A percentile compares a stretch with the other conserved stretches of the same genome.
Conservation (phyloP, 2,888 invertebrate species). For the Caenorhabditis sinica region DNA sequence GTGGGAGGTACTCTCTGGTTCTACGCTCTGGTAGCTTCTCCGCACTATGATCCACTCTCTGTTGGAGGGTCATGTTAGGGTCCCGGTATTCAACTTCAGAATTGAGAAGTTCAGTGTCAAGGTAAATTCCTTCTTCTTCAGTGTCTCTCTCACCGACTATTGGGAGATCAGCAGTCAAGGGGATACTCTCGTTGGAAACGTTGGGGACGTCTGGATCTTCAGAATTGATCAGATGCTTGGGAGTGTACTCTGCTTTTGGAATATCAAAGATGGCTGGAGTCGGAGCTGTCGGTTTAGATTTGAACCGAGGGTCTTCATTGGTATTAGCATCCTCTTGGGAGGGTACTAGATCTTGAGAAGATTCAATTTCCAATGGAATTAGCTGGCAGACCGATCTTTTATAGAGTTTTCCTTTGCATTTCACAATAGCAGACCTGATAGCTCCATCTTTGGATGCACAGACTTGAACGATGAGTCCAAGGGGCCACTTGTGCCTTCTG, state of each 20-base stretch:
- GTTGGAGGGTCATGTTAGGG: no score
- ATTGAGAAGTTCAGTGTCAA: no score
- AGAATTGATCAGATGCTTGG: no score
- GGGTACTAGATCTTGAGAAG: not conserved
- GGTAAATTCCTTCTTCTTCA: no score
- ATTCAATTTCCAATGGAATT: slow-evolving; percentile 4
- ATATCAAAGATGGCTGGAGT: not conserved
- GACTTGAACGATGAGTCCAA: not conserved
- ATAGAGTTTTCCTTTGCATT: slow-evolving; percentile 9
- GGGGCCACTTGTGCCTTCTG: not conserved
- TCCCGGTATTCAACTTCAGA: no score
- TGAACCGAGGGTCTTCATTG: not conserved
- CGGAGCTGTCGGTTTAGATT: not conserved
- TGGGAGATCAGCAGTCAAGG: no score
- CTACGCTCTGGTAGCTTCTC: not conserved
- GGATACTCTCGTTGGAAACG: no score
- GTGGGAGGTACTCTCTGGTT: not conserved
- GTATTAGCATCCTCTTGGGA: not conserved
- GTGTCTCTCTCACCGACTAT: no score
- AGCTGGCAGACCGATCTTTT: slow-evolving; percentile 14
- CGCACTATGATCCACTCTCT: not conserved
- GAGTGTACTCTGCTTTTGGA: no score
- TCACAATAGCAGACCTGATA: not conserved
- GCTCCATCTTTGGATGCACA: not conserved
- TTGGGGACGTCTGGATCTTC: no score